Conservation (phyloP, 1,140 invertebrate species). For the Cherax quadricarinatus region DNA sequence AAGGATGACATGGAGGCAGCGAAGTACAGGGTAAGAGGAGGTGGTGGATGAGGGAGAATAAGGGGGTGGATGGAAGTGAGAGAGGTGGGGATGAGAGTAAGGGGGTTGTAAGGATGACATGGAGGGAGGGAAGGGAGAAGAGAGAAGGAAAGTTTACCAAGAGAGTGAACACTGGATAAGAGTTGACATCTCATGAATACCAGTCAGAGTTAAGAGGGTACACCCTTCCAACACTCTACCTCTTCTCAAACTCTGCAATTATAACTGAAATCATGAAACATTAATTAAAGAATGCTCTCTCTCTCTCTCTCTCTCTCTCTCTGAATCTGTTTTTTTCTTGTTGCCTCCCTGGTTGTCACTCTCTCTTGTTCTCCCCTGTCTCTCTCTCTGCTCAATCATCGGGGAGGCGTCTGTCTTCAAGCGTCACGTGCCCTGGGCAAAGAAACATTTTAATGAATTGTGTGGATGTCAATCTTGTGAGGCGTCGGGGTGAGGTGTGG, state of each 20-base stretch:
- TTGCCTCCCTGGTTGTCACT: too few species aligned
- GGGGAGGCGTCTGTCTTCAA: not conserved
- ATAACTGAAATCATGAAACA: not conserved
- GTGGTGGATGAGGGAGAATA: not conserved
- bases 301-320: constrained; percentile 17
- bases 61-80: not conserved
- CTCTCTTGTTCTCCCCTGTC: not conserved
- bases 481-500: not conserved
- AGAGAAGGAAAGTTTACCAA: not conserved
- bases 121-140: not conserved
- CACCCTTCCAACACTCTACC: not conserved
- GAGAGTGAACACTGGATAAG: constrained; percentile 11
- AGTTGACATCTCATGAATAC: constrained; percentile 27
- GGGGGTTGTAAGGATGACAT: not conserved
- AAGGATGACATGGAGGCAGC: not conserved
- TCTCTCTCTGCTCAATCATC: not conserved
- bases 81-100: too few species aligned
- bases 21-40: not conserved
- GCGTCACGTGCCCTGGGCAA: not conserved
- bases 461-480: not conserved
- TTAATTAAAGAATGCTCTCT: not conserved
- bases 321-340: not conserved
- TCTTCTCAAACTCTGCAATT: not conserved
- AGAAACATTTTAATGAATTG: constrained; percentile 2
- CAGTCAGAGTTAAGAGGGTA: not conserved